Percentiles rank a stretch among this genome's conserved stretches.
Conservation (phyloP, 2,113 vertebrate species). For the Promerops cafer region DNA sequence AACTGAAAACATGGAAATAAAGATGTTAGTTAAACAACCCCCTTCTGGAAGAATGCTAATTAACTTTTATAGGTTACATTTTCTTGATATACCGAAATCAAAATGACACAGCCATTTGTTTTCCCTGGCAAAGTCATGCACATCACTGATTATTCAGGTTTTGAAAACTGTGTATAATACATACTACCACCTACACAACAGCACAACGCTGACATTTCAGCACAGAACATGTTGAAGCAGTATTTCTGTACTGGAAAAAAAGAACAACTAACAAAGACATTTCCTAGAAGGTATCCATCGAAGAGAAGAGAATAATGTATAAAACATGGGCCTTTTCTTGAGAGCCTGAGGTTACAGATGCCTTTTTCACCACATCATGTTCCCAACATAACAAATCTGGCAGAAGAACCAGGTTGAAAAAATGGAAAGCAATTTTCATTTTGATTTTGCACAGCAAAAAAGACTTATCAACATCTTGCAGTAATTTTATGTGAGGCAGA, state of each 20-base stretch:
- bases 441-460: neutral
- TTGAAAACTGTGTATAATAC: slow-evolving; percentile 63
- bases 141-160: slow-evolving; percentile 63
- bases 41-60: slow-evolving; percentile 62
- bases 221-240: slow-evolving; percentile 50
- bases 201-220: slow-evolving; percentile 62
- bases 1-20: slow-evolving; percentile 53
- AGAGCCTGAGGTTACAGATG: slow-evolving; percentile 62
- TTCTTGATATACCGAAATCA: slow-evolving; percentile 58
- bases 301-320: slow-evolving; percentile 40
- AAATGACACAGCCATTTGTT: slow-evolving; percentile 66
- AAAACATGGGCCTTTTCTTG: slow-evolving; percentile 50
- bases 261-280: slow-evolving; percentile 57
- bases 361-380: slow-evolving; percentile 50
- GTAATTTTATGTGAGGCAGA: neutral
- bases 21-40: slow-evolving; percentile 49
- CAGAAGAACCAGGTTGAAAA: slow-evolving; percentile 30
- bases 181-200: slow-evolving; percentile 65
- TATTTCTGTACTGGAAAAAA: slow-evolving; percentile 45
- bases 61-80: slow-evolving; percentile 62
- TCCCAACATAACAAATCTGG: slow-evolving; percentile 36
- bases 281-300: slow-evolving; percentile 55
- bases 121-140: slow-evolving; percentile 63
- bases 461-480: neutral
- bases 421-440: neutral